Evolutionary conservation across 1,140 invertebrate species (phyloP).

Genomic region (Leptinotarsa undecemlineata): DNA sequence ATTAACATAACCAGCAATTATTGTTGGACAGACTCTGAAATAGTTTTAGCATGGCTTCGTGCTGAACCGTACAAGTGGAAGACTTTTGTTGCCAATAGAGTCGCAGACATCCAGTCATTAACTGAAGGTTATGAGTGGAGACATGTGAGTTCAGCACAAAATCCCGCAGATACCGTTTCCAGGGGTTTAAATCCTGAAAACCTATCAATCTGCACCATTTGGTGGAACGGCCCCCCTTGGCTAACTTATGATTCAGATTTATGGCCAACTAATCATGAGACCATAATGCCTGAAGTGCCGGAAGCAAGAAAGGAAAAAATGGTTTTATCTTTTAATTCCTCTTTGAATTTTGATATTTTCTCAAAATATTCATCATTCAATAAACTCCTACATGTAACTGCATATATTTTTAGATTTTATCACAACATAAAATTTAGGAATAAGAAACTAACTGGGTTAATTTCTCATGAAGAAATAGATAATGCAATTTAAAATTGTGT

Average conservation of each 20-base stretch:
- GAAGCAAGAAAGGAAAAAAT: neutral
- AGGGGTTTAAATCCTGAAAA: neutral
- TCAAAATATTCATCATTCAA: neutral
- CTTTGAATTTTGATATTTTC: neutral
- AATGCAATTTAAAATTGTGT: too few relatives aligned
- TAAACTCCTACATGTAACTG: too few relatives aligned
- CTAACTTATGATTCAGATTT: neutral
- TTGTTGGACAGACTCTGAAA: conserved; percentile 21
- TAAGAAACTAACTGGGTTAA: too few relatives aligned
- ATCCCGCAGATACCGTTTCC: conserved; percentile 26
- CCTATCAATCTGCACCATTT: neutral
- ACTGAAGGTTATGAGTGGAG: conserved; percentile 22
- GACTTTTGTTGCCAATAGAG: conserved; percentile 34
- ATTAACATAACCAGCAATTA: conserved; percentile 11
- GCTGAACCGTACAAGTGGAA: conserved; percentile 42
- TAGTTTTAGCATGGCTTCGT: conserved; percentile 38
- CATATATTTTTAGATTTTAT: too few relatives aligned
- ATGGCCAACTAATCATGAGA: conserved; percentile 2
- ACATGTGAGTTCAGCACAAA: conserved; percentile 22
- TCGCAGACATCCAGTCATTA: conserved; percentile 27
- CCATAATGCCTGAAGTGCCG: neutral
- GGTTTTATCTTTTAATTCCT: neutral
- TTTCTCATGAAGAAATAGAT: too few relatives aligned
- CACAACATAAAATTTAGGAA: too few relatives aligned
- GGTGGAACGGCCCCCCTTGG: conserved; percentile 6